Base-by-base conservation (phyloP, 2,797 vertebrate species). In the Syngnathus rostellatus region DNA sequence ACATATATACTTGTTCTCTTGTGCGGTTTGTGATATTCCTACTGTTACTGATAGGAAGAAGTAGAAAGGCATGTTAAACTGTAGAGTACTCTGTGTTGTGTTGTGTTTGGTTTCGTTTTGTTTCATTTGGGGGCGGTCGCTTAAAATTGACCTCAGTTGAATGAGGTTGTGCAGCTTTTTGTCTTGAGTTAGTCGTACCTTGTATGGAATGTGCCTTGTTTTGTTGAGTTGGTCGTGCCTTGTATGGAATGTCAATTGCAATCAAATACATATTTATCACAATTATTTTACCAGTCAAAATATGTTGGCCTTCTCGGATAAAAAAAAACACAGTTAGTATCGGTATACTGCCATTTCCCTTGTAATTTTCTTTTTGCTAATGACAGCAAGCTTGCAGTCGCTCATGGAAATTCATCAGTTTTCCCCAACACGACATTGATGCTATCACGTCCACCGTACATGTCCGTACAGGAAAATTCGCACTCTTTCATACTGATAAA, bases 381-480 rank as follows among this genome's bases (percentile, higher is more conserved):
- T 67, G 69, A 54, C 60, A 63, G 43, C 37, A 38, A 14, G 21
- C 19, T 62, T 66, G 70, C 23, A 50, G 68, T 21, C 51, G 71
- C 69, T 51, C 67, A 70, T 72, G 59, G 65, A 77, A 66, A 62
- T 67, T 48, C 41, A 68, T 39, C 57, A 68, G 39, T 43, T 23
- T 62, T 61, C 8, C 25, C 31, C 31, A 38, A 38, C 31, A 17
- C 25, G 38, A 17, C 12, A 87, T 78, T 83, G 90, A 91, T 90
- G 76, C 77, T 88, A 89, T 90, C 88, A 65, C 55, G 39, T 67
- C 65, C 68, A 66, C 83, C 73, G 74, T 83, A 78, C 88, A 83
- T 86, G 90, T 88, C 87, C 81, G 75, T 73, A 87, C 89, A 90
- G 80, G 91, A 88, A 86, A 76, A 80, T 71, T 77, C 39, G 23